Percentiles rank a stretch among this genome's conserved stretches.
phyloP scores from a whole-genome alignment of 2,797 vertebrate species.

The Falco naumanni region DNA sequence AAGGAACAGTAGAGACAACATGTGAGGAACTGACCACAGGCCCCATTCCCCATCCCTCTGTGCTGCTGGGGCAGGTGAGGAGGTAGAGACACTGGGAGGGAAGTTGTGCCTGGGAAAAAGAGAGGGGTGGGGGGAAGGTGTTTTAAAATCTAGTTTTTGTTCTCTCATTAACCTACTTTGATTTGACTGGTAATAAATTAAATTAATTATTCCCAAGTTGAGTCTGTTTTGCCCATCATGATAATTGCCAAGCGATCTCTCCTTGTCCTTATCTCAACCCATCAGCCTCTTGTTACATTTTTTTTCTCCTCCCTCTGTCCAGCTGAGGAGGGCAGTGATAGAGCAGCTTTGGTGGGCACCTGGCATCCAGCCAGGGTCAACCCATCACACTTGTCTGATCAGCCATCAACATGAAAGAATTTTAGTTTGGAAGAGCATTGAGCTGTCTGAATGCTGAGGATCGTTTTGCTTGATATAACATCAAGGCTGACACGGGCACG shows the following conservation, averaged over 20 bases:
- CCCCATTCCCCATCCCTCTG: rapidly evolving
- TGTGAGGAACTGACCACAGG: neutral
- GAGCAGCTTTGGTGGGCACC: neutral
- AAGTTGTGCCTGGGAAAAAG: too few species aligned
- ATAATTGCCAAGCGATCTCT: neutral
- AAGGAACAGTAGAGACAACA: neutral
- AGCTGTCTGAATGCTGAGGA: neutral
- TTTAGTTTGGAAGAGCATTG: neutral
- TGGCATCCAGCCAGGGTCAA: neutral
- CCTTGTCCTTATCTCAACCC: neutral
- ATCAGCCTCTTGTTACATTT: neutral
- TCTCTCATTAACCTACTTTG: neutral
- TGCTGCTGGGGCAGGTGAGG: too few species aligned
- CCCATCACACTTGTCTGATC: neutral
- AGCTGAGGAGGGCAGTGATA: neutral
- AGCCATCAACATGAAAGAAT: neutral
- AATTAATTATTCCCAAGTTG: neutral
- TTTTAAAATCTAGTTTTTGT: neutral
- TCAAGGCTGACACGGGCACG: neutral
- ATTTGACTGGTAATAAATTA: neutral
- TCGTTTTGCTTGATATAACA: neutral
- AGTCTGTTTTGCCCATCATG: neutral
- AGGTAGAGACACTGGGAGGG: too few species aligned
- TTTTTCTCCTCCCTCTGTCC: neutral
- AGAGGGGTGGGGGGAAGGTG: neutral